Evolutionary conservation across 2,888 invertebrate species (phyloP).

Genomic region (Rapana venosa): DNA sequence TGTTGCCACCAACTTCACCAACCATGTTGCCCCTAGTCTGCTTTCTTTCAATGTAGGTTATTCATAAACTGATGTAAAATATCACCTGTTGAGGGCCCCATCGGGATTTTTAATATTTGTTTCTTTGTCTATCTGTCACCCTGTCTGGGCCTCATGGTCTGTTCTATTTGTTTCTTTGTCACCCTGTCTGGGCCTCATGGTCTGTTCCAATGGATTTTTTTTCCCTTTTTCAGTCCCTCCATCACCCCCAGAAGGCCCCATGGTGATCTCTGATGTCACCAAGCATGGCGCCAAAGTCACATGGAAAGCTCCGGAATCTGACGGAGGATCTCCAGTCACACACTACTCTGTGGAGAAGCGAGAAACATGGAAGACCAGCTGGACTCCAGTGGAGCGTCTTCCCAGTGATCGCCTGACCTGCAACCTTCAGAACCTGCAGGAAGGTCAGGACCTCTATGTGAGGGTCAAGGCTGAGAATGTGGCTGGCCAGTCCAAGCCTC

Average conservation of each 20-base stretch:
- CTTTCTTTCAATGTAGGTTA: no score
- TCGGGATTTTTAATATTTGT: no score
- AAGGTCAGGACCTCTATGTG: conserved; percentile 90
- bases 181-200: neutral
- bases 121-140: no score
- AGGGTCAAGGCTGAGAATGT: conserved; percentile 91
- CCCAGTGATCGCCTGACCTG: conserved; percentile 57
- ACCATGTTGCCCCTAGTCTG: no score
- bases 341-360: conserved; percentile 89
- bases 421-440: conserved; percentile 82
- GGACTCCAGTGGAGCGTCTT: conserved; percentile 62
- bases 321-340: conserved; percentile 89
- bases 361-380: conserved; percentile 79
- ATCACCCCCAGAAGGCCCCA: conserved; percentile 68
- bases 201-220: neutral
- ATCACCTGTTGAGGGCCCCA: no score
- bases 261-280: conserved; percentile 64
- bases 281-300: conserved; percentile 60
- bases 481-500: conserved; percentile 89
- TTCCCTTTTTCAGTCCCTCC: conserved; percentile 59
- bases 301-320: conserved; percentile 79
- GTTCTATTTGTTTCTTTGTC: neutral
- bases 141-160: neutral
- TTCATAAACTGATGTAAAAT: no score
- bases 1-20: no score